These are phyloP conservation scores for Colistium nudipinnis DNA, from an alignment of 2,113 vertebrate genomes.

Conservation along the genomic window DNA sequence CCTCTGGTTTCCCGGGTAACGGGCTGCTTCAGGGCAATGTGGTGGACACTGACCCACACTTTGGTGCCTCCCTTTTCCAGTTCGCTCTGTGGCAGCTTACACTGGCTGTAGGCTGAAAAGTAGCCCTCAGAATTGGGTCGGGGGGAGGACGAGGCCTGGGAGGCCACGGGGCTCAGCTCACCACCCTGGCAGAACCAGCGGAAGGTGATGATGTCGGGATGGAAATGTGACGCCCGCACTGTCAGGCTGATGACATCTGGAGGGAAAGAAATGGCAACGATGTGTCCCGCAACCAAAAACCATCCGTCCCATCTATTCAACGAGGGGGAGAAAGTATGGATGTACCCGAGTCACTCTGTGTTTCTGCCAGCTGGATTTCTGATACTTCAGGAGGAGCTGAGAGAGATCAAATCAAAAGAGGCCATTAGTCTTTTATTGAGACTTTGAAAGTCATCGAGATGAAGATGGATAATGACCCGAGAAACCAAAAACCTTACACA, in stretches of 20 bases:
- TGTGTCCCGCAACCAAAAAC: neutral
- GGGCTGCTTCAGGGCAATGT: conserved; percentile 80
- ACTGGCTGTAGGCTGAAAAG: conserved; percentile 82
- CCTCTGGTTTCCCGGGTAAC: conserved; percentile 79
- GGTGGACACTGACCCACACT: conserved; percentile 83
- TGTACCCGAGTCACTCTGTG: conserved; percentile 72
- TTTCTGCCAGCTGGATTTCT: conserved; percentile 80
- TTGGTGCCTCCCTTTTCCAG: conserved; percentile 78
- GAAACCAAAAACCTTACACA: conserved; percentile 66
- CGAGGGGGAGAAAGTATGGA: rapidly evolving
- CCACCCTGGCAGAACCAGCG: conserved; percentile 85
- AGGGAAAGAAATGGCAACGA: neutral
- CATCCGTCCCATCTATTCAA: neutral
- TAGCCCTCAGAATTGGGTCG: conserved; percentile 77
- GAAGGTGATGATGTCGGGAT: conserved; percentile 83
- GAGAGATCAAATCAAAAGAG: neutral
- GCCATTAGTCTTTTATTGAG: neutral
- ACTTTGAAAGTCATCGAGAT: neutral
- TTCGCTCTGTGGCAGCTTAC: conserved; percentile 74
- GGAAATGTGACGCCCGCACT: conserved; percentile 74
- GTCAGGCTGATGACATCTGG: conserved; percentile 79
- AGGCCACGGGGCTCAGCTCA: conserved; percentile 80
- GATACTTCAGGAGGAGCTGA: conserved; percentile 81
- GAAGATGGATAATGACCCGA: neutral
- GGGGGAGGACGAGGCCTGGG: conserved; percentile 77